These are phyloP conservation scores for Acanthoscelides obtectus DNA, from an alignment of 2,888 invertebrate genomes.

Conservation along the genomic window DNA sequence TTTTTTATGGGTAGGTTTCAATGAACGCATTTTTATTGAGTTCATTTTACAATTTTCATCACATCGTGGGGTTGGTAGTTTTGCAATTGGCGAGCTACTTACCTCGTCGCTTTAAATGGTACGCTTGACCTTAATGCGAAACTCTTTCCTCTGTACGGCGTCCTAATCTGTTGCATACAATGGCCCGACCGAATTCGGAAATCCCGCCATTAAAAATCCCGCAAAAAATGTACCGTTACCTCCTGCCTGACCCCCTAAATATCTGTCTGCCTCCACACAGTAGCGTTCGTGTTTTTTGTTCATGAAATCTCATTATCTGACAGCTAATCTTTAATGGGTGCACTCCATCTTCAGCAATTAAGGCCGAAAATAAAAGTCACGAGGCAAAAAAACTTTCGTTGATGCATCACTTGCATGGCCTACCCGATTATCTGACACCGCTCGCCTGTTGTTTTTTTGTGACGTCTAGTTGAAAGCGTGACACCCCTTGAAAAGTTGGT, in stretches of 20 bases:
- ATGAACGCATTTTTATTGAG: too few species aligned
- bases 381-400: neutral
- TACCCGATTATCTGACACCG: neutral
- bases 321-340: neutral
- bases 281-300: neutral
- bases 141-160: neutral
- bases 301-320: neutral
- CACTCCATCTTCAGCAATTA: neutral
- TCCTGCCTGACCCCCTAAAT: neutral
- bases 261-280: neutral
- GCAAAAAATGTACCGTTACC: neutral
- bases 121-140: too few species aligned
- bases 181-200: neutral
- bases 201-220: neutral
- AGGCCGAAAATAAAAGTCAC: neutral
- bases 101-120: too few species aligned
- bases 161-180: neutral
- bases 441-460: neutral
- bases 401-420: neutral
- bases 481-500: neutral
- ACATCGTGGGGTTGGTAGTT: too few species aligned
- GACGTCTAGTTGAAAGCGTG: neutral
- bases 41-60: too few species aligned
- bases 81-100: too few species aligned
- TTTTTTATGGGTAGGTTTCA: too few species aligned